A percentile compares a stretch with the other conserved stretches of the same genome.
These are phyloP conservation scores for Brachyalestes nurse DNA, from an alignment of 2,797 vertebrate genomes.

Conservation along the genomic window DNA sequence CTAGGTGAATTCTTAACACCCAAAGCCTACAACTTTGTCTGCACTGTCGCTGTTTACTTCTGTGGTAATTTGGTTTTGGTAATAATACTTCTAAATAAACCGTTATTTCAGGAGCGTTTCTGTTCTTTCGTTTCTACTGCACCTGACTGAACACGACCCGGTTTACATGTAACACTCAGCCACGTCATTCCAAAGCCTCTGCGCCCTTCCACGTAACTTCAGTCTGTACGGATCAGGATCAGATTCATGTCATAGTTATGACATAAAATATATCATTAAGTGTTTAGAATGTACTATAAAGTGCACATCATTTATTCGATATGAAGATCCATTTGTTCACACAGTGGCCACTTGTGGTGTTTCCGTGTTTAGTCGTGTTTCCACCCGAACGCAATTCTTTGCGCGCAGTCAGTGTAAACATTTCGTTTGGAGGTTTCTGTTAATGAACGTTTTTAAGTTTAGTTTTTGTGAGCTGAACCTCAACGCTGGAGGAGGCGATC, in stretches of 20 bases:
- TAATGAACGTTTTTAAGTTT: neutral
- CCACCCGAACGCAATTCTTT: neutral
- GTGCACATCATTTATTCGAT: neutral
- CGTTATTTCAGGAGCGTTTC: no score
- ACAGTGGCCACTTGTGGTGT: neutral
- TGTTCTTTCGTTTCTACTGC: neutral
- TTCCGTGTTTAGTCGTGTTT: neutral
- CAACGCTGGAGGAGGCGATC: constrained; percentile 82
- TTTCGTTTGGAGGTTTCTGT: neutral
- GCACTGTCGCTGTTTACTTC: no score
- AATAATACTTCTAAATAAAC: no score
- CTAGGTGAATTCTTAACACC: no score
- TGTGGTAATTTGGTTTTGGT: no score
- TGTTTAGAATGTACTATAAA: neutral
- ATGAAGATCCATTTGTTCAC: neutral
- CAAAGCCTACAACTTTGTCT: no score
- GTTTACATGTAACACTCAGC: constrained; percentile 44
- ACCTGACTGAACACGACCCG: constrained; percentile 4
- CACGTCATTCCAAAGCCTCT: constrained; percentile 42
- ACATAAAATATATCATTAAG: no score
- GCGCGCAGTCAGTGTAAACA: constrained; percentile 41
- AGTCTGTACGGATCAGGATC: neutral
- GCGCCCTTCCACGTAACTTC: neutral
- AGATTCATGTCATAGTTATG: neutral
- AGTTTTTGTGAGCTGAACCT: neutral